Base-by-base conservation (phyloP, 2,113 vertebrate genomes). In the Dicerorhinus sumatrensis region DNA sequence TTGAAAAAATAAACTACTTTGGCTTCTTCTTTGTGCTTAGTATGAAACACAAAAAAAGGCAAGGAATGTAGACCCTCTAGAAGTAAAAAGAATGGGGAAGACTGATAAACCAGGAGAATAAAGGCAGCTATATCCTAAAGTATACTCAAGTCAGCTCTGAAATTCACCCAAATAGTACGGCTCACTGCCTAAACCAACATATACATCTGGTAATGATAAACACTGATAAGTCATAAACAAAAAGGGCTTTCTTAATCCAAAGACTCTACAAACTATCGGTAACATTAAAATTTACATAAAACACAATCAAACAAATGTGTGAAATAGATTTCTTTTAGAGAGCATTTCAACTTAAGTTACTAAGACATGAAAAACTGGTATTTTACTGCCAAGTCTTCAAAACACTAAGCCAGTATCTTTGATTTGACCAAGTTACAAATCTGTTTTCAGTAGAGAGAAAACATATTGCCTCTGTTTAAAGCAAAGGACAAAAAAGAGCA, bases 171-270 rank as follows among this genome's bases (percentile, higher is more conserved):
- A 62, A 84, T 75, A 42, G 69, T 72, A 79, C 60, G 27, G 79
- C 95, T 93, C 87, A 80, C 13, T 97, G 92, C 89, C 94, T 72
- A 80, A 96, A 81, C 70, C 77, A 96, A 96, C 39, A 96, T 33
- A 86, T 75, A 93, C 76, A 86, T 86, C 89, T 88, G 92, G 87
- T 72, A 96, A 96, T 92, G 95, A 89, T 94, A 98, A 96, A 96
- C 65, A 95, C 25, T 72, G 92, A n/a, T 76, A 97, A 94, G 69
- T 86, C 69, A 91, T 89, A 96, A 96, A 97, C 79, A 96, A 96
- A 89, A 96, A 96, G 48, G 36, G 70, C 23, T 95, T 95, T 92
- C 92, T 83, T 87, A 96, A 96, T 96, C 95, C 93, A 96, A 94
- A 94, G 63, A 67, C 33, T 73, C 60, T 65, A 93, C 33, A 84